These are phyloP conservation scores for Ischnus inquisitorius DNA, from an alignment of 2,888 invertebrate genomes.

Conservation along the genomic window DNA sequence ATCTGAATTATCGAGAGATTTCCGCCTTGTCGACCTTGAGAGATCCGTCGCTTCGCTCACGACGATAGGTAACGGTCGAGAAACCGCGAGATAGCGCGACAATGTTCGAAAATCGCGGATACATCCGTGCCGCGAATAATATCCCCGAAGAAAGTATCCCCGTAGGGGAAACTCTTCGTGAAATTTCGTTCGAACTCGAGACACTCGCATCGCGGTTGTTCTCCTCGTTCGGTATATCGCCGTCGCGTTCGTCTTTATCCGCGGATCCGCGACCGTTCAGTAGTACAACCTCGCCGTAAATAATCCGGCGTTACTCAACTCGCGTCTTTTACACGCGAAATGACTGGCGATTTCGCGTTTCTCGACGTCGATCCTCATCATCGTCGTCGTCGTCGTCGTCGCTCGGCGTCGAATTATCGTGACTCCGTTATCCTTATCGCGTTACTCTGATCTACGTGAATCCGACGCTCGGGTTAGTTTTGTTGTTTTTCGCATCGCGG, in stretches of 20 bases:
- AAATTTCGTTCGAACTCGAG: conserved; percentile 67
- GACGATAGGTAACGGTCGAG: not conserved
- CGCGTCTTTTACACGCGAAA: conserved; percentile 69
- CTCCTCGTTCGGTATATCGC: conserved; percentile 52
- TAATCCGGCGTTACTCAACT: conserved; percentile 66
- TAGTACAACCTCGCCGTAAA: conserved; percentile 68
- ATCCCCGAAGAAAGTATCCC: conserved; percentile 41
- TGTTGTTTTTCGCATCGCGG: not conserved
- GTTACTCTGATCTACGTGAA: conserved; percentile 34
- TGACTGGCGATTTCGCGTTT: conserved; percentile 69
- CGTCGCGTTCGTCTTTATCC: conserved; percentile 70
- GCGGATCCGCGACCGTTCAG: conserved; percentile 66
- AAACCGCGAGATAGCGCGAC: conserved; percentile 51
- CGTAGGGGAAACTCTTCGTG: conserved; percentile 53
- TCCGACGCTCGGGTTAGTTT: not conserved
- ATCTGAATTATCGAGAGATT: conserved; percentile 5
- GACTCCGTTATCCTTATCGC: conserved; percentile 57
- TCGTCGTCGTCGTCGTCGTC: conserved; percentile 65
- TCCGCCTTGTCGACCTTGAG: not conserved
- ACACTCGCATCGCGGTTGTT: conserved; percentile 25
- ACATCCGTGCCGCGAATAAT: conserved; percentile 41
- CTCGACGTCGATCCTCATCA: conserved; percentile 65
- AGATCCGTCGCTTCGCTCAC: conserved; percentile 8
- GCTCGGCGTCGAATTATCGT: conserved; percentile 61
- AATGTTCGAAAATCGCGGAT: conserved; percentile 61